Base-by-base conservation (phyloP, 2,797 vertebrate species). In the Ceryle rudis region DNA sequence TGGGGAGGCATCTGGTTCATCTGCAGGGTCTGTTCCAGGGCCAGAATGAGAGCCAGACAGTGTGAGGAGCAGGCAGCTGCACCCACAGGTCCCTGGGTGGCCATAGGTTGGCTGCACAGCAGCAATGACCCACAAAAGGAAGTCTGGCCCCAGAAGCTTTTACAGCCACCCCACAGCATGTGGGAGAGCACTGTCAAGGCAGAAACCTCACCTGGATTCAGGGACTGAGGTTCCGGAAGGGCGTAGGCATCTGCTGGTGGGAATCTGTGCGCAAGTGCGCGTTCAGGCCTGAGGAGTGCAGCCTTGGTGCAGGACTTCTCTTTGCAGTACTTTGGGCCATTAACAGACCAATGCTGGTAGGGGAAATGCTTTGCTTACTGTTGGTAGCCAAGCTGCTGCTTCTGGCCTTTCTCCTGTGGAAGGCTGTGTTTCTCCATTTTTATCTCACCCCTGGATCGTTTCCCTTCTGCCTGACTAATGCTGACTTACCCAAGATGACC, bases 351-450 rank as follows among this genome's bases (percentile, higher is more conserved):
- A 21, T 20, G 31, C 20, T 75, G 42, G 10, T 41, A 49, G 61
- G 49, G 26, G 33, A 54, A 18, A 2, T 41, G 47, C 65, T 57
- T 78, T 67, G 52, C 44, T 73, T 26, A 11, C 54, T 60, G 0
- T n/a, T 31, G 10, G 42, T 85, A 77, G 46, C 17, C 10, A n/a
- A 77, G 31, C 77, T 84, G 73, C 49, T 84, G 65, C 54, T 80
- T 35, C 67, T 85, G 88, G 31, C 10, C 21, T 39, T 72, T 85
- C 14, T 89, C 23, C 17, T 9, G 25, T 35, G 39, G 39, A 66
- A 67, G 57, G 69, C 62, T 0, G 0, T 5, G 17, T 70, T 83
- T 41, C 46, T 70, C 6, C 0, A 1, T 58, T 49, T 54, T 9
- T 5, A 8, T 44, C 25, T 61, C 12, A 3, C 47, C 64, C 55